Evolutionary conservation across 1,140 invertebrate species (phyloP), one percentile per base, ranked within the genome.

Genomic region (Aphelinus atriplicis): DNA sequence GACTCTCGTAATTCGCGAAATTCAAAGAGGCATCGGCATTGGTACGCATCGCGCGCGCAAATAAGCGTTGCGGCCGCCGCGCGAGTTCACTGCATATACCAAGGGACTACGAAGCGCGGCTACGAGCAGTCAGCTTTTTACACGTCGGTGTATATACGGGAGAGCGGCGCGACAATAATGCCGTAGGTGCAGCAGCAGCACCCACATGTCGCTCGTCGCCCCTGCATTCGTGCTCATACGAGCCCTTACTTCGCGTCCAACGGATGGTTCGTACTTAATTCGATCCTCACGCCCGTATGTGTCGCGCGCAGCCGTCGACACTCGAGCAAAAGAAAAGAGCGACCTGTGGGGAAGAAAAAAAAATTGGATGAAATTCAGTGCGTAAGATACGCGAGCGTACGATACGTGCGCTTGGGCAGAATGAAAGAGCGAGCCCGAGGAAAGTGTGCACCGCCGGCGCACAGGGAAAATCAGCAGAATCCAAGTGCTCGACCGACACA

Each of bases 1-100:
- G 26, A 26, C 26, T 1, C 47, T 61, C 50, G 48, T 67, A 73
- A 66, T 57, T 67, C 64, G 67, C 45, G n/a, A 3, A 46, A 72
- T 61, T 72, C 71, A 66, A 73, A 57, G 71, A 66, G 45, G n/a
- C 50, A 3, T 5, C 6, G 43, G 6, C 47, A 62, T 70, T 42
- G n/a, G 1, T 10, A 2, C 68, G 68, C n/a, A 50, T 62, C 26
- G 57, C 47, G 26, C 26, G 26, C 26, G 26, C 26, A 26, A 26
- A 26, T 26, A 26, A 26, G 26, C 26, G 26, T 26, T 26, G 26
- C 26, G 26, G 26, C 26, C 26, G 26, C 26, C 26, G 26, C 26
- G 26, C 26, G 26, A 26, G 26, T 26, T 26, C 26, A 26, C 26
- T 26, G 26, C 26, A 26, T 26, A 26, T 26, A 26, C 26, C 26